A percentile compares a stretch with the other conserved stretches of the same genome.
Evolutionary conservation across 2,113 vertebrate species (phyloP).

Genomic region (Monopterus albus): DNA sequence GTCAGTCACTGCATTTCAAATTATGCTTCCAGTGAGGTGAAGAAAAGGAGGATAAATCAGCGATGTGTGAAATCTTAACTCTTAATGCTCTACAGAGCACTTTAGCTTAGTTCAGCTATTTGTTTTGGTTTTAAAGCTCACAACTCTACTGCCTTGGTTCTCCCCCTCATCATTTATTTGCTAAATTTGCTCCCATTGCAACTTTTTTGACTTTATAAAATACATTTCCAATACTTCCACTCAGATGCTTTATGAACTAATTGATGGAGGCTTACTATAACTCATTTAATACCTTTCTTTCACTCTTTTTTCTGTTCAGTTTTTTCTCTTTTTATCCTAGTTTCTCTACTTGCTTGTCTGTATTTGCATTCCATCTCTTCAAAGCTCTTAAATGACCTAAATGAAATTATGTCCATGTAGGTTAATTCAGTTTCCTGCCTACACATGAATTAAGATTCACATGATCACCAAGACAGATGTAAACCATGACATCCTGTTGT

Average conservation of each 20-base stretch:
- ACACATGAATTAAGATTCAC: slow-evolving; percentile 28
- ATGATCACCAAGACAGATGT: slow-evolving; percentile 34
- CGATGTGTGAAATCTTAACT: slow-evolving; percentile 25
- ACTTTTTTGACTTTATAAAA: too few relatives aligned
- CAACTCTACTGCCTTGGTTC: not conserved
- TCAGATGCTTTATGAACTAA: too few relatives aligned
- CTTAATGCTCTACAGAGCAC: not conserved
- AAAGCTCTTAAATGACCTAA: slow-evolving; percentile 31
- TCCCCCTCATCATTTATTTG: not conserved
- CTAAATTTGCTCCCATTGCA: too few relatives aligned
- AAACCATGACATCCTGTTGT: slow-evolving; percentile 34
- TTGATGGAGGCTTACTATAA: too few relatives aligned
- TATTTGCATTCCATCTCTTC: not conserved
- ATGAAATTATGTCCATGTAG: slow-evolving; percentile 7
- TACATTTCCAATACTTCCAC: too few relatives aligned
- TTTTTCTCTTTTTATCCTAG: not conserved
- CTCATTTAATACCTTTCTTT: not conserved
- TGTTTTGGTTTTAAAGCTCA: not conserved
- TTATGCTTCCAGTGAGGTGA: slow-evolving; percentile 16
- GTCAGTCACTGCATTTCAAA: slow-evolving; percentile 40
- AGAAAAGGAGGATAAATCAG: slow-evolving; percentile 16
- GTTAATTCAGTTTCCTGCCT: slow-evolving; percentile 25
- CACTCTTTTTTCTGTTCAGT: too few relatives aligned
- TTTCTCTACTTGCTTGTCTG: not conserved
- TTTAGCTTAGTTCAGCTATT: not conserved